Evolutionary conservation across 35 echinoderm and acorn worm species (phyloP).

Genomic region (Lytechinus pictus): DNA sequence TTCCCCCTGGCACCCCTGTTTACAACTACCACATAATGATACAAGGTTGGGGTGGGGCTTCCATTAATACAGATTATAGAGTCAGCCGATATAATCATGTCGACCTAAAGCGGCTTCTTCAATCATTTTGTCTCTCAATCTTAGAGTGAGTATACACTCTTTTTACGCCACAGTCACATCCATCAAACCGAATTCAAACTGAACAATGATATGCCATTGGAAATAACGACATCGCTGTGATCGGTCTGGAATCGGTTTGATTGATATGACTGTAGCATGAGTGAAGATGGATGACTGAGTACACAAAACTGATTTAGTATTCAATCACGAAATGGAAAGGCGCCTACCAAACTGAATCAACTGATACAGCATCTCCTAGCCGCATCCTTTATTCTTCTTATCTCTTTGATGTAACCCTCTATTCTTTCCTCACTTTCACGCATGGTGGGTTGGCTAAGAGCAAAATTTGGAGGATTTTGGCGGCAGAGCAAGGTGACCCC

Average conservation of each 20-base stretch:
- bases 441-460: neutral
- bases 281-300: neutral
- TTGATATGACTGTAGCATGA: too few relatives aligned
- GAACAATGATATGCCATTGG: too few relatives aligned
- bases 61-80: neutral
- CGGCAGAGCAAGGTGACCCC: neutral
- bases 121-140: neutral
- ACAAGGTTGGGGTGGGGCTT: too few relatives aligned
- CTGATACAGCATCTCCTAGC: neutral
- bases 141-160: neutral
- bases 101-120: neutral
- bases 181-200: too few relatives aligned
- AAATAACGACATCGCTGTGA: too few relatives aligned
- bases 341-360: neutral
- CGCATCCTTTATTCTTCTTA: neutral
- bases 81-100: neutral
- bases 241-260: too few relatives aligned
- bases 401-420: neutral
- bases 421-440: neutral
- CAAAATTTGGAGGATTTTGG: neutral
- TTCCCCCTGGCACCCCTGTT: too few relatives aligned
- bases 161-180: neutral
- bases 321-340: slow-evolving; percentile 3
- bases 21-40: too few relatives aligned
- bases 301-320: slow-evolving; percentile 20